Evolutionary conservation across 1,140 invertebrate genomes (phyloP), one percentile per base, ranked within the genome.

Genomic region (Aradophagus sp.): DNA sequence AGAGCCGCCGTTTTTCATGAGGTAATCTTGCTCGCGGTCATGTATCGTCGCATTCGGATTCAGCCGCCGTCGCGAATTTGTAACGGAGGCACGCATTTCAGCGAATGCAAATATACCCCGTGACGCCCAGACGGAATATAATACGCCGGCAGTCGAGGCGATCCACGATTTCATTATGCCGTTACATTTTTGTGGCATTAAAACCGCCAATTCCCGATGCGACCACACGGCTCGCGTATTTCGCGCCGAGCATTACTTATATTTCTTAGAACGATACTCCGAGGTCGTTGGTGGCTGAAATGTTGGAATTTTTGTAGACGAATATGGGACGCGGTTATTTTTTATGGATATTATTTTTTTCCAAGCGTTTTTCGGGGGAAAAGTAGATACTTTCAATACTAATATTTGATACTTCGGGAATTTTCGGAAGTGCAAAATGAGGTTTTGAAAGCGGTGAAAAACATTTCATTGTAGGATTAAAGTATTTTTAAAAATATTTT

Each of bases 91-190:
- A 73, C 59, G 59, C 71, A 26, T 59, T 65, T 45, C 34, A 55
- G 29, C 15, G 36, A 13, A 66, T 56, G 58, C 63, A 65, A 31
- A 38, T n/a, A n/a, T 59, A 59, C 52, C 44, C 23, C 23, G 27
- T 52, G 59, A 68, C 32, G 59, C 53, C 17, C 42, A 38, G 29
- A 6, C 12, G 20, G 59, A 73, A 63, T 65, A 59, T 73, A 68
- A 73, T 68, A 35, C 50, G n/a, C 34, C 14, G 15, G 13, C 35
- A 26, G 23, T 61, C 61, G 56, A 61, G 53, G 35, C 45, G 52
- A 70, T 48, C 32, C 34, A 31, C 38, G 44, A 59, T 70, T 70
- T 70, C 65, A 70, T 70, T 63, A 58, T 34, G 27, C 38, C 36
- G 12, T 56, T 56, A 62, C 17, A 56, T 62, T 69, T 56, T 56